Conservation (phyloP, 2,113 vertebrate species). For the Anthoscopus minutus region DNA sequence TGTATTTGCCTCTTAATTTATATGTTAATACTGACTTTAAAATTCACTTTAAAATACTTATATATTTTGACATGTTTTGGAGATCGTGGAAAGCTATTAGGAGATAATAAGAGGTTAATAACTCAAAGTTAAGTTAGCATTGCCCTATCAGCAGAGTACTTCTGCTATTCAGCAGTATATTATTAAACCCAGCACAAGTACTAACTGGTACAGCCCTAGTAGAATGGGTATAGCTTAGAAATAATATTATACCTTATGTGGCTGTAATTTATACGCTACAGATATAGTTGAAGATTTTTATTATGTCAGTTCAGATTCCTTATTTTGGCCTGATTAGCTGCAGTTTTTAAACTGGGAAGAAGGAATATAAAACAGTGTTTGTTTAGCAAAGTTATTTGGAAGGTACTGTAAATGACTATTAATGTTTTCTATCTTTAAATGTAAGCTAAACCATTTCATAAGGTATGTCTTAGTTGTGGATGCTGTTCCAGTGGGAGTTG, state of each 20-base stretch:
- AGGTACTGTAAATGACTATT: neutral
- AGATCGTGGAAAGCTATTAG: neutral
- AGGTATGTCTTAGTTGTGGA: neutral
- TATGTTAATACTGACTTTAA: neutral
- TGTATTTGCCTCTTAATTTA: neutral
- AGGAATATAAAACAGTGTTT: neutral
- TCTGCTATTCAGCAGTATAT: neutral
- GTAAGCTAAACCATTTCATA: neutral
- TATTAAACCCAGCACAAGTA: neutral
- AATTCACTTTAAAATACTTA: neutral
- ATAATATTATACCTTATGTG: rapidly evolving
- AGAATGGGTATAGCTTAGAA: neutral
- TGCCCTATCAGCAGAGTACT: neutral
- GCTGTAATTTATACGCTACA: neutral
- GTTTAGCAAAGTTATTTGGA: neutral
- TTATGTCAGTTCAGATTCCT: neutral
- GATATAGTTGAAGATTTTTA: neutral
- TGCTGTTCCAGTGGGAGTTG: neutral
- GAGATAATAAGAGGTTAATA: neutral
- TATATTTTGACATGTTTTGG: neutral
- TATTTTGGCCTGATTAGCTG: neutral
- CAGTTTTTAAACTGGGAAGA: neutral
- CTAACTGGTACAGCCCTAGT: neutral
- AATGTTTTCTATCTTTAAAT: neutral
- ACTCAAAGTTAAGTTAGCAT: neutral